Conservation (phyloP, 2,113 vertebrate genomes). For the Peromyscus maniculatus region DNA sequence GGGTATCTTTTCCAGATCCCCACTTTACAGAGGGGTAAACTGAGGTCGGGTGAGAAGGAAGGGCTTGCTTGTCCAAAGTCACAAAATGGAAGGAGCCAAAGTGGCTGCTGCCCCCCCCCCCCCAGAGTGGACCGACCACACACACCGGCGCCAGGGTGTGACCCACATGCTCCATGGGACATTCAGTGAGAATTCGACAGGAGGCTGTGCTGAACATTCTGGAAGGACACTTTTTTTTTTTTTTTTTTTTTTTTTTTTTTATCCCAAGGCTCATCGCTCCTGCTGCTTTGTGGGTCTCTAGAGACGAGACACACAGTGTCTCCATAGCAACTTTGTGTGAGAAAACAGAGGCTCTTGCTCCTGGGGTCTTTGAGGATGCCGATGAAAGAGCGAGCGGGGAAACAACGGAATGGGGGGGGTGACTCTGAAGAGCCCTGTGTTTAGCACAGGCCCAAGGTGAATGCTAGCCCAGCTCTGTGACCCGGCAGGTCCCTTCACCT, state of each 20-base stretch:
- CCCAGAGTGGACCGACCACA: too few relatives aligned
- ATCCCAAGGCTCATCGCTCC: background rate
- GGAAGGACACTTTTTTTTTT: background rate
- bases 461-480: background rate
- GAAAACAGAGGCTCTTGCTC: conserved; percentile 41
- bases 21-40: background rate
- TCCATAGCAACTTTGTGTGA: conserved; percentile 71
- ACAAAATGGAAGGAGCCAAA: too few relatives aligned
- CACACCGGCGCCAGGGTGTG: background rate
- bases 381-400: background rate
- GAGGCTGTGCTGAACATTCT: background rate
- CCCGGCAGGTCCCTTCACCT: background rate
- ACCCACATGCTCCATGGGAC: background rate
- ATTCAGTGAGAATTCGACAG: background rate
- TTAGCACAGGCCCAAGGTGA: background rate
- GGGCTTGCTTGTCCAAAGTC: background rate
- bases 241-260: too few relatives aligned
- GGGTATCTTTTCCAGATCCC: background rate
- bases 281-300: background rate
- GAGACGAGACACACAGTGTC: background rate
- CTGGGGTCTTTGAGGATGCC: background rate
- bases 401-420: background rate
- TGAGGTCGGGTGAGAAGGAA: background rate
- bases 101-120: background rate
- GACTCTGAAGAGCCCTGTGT: background rate